A percentile compares a stretch with the other conserved stretches of the same genome.
These are phyloP conservation scores for Sebastes steindachneri DNA, from an alignment of 2,797 vertebrate genomes.

Conservation along the genomic window DNA sequence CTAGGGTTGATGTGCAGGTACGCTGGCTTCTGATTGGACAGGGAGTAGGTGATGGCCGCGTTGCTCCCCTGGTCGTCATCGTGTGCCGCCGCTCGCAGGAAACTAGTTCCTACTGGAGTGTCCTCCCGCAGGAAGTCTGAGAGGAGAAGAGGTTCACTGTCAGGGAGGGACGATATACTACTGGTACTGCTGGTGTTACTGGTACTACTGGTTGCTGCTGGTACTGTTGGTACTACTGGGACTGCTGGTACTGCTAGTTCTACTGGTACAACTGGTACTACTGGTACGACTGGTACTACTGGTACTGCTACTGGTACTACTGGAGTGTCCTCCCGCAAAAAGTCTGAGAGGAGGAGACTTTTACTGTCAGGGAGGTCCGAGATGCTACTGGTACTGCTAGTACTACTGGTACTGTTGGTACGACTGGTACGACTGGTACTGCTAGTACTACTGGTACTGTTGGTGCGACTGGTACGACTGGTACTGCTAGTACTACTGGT, in stretches of 20 bases:
- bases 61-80: conserved; percentile 92
- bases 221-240: not conserved
- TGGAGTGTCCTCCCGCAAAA: too few species aligned
- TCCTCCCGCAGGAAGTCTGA: conserved; percentile 90
- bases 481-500: not conserved
- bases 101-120: conserved; percentile 88
- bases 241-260: not conserved
- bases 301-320: not conserved
- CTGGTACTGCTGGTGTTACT: not conserved
- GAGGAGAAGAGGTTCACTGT: not conserved
- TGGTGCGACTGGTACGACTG: too few species aligned
- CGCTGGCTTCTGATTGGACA: conserved; percentile 83
- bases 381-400: not conserved
- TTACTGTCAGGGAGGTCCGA: too few species aligned
- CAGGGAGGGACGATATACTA: not conserved
- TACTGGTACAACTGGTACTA: not conserved
- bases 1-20: conserved; percentile 91
- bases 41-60: conserved; percentile 87
- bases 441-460: not conserved
- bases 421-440: too few species aligned
- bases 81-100: conserved; percentile 87
- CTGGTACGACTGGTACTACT: not conserved
- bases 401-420: too few species aligned
- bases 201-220: not conserved
- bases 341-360: too few species aligned